Evolutionary conservation across 1,140 invertebrate species (phyloP).

Genomic region (Drosophila nikananu): DNA sequence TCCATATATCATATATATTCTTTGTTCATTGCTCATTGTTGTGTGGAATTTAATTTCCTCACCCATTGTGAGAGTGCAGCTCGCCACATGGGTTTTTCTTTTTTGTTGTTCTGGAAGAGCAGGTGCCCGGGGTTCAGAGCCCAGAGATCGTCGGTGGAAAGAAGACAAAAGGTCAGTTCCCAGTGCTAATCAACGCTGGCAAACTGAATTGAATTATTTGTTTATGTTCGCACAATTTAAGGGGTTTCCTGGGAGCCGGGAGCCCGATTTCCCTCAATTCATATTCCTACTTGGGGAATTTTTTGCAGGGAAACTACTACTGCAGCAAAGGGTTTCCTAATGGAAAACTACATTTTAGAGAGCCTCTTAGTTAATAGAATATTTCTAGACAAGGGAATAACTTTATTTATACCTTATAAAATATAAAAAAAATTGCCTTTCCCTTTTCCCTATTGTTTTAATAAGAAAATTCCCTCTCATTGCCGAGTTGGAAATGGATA

Average conservation of each 20-base stretch:
- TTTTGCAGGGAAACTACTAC: background rate
- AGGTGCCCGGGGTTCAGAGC: constrained; percentile 16
- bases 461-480: background rate
- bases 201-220: constrained; percentile 49
- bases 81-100: background rate
- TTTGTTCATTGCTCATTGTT: constrained; percentile 39
- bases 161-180: constrained; percentile 35
- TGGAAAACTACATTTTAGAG: no score
- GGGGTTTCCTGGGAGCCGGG: background rate
- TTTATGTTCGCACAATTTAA: constrained; percentile 24
- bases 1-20: background rate
- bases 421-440: background rate
- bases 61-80: constrained; percentile 20
- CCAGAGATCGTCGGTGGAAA: constrained; percentile 9
- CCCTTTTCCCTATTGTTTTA: background rate
- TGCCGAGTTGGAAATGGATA: background rate
- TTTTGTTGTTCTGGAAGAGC: background rate
- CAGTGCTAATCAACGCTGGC: constrained; percentile 23
- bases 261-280: background rate
- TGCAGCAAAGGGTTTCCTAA: no score
- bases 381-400: background rate
- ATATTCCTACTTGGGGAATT: no score
- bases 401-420: background rate
- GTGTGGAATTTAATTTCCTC: constrained; percentile 74
- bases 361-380: background rate